Base-by-base conservation (phyloP, 2,113 vertebrate genomes). In the Cyprinodon variegatus region DNA sequence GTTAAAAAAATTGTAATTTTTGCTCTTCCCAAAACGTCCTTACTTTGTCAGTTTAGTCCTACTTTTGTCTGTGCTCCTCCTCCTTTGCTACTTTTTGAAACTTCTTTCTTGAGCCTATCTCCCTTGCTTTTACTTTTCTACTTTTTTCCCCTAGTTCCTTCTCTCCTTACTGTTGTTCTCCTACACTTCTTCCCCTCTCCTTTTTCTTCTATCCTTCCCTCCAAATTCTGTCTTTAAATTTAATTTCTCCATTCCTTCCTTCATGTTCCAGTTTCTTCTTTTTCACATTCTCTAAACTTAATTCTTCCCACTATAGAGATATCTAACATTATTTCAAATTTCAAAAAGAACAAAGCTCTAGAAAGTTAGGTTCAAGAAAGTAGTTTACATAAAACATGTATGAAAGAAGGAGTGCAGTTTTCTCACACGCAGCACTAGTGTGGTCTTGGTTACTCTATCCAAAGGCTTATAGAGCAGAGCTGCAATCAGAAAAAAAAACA, bases 391-490 rank as follows among this genome's bases (percentile, higher is more conserved):
- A 3, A 39, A 29, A 1, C 8, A 11, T 62, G 62, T 5, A 29
- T 1, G 22, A 14, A 17, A n/a, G 6, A 45, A 57, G 9, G 29
- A 13, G 46, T 10, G 3, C 48, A 0, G 3, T 40, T 70, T 76
- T 45, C 90, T 94, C 79, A 95, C 94, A 53, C 76, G 91, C 66
- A 95, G 76, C 45, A 92, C 92, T 5, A 95, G 88, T 37, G 93
- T 95, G n/a, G 93, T 95, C 85, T 90, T 95, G 69, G 93, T 95
- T 43, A 95, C 88, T 86, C 94, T 84, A 66, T 95, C 94, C 87
- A 95, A 70, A 70, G 94, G 94, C 41, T 91, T 94, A 83, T 95
- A 95, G 1, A 95, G 90, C 1, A 95, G 91, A 89, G 91, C 94
- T 95, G 88, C 1, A 37, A 71, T 62, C 4, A 60, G 0, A 85